Conservation (phyloP, 2,888 invertebrate genomes). For the Ennomos fuscantarius region DNA sequence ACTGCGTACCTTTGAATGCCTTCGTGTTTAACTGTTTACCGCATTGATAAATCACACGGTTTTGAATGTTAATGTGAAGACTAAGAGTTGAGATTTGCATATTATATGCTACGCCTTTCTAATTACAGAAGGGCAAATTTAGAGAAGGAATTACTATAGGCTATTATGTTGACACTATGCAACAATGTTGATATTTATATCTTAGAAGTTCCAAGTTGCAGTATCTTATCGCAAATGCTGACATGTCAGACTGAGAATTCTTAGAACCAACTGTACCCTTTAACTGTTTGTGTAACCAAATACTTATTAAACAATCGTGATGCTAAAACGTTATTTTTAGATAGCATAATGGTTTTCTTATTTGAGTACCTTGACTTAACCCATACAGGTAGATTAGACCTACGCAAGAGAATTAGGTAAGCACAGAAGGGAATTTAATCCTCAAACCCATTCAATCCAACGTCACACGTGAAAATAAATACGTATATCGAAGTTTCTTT, state of each 20-base stretch:
- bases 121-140: conserved; percentile 1
- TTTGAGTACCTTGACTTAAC: conserved; percentile 6
- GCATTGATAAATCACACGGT: not conserved
- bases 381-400: no score
- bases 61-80: conserved; percentile 5
- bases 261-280: conserved; percentile 14
- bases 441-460: conserved; percentile 18
- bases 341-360: not conserved
- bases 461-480: conserved; percentile 24
- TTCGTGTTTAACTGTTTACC: conserved; percentile 9
- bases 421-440: no score
- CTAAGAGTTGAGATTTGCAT: not conserved
- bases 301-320: conserved; percentile 12
- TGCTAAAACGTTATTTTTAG: no score
- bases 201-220: not conserved
- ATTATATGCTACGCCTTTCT: not conserved
- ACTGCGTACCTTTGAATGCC: conserved; percentile 5
- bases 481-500: conserved; percentile 42
- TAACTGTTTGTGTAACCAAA: conserved; percentile 16
- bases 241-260: conserved; percentile 14
- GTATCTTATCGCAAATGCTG: conserved; percentile 16
- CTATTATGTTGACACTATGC: no score
- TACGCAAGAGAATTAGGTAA: no score
- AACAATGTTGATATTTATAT: no score
- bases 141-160: no score